phyloP scores from a whole-genome alignment of 2,113 vertebrate species.

The Nyctereutes procyonoides region DNA sequence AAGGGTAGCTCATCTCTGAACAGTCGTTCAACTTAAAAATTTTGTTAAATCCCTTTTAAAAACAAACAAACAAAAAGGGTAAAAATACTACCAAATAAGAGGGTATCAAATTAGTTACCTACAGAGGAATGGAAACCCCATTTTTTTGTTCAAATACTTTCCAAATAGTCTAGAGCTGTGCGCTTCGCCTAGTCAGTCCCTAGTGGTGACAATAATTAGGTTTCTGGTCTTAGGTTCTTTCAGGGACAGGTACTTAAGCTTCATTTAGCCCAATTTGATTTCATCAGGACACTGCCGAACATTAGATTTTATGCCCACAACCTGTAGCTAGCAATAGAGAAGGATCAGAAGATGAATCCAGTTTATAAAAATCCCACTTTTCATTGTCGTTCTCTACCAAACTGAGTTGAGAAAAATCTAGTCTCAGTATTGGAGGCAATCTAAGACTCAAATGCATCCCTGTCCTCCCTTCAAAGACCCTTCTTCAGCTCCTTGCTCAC shows the following conservation, averaged over 20 bases:
- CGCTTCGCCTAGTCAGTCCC: neutral
- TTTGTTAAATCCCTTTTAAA: neutral
- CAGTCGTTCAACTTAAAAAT: neutral
- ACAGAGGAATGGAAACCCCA: neutral
- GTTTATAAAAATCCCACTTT: conserved; percentile 8
- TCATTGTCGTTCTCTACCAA: conserved; percentile 51
- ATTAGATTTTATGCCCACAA: conserved; percentile 22
- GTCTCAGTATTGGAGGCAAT: neutral
- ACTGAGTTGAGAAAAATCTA: neutral
- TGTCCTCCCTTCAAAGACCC: neutral
- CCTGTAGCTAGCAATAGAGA: conserved; percentile 17
- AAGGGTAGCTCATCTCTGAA: neutral
- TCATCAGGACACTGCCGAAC: conserved; percentile 13
- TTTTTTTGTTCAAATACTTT: neutral
- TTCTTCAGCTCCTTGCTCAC: neutral
- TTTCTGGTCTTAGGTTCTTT: conserved; percentile 65
- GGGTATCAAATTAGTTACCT: neutral
- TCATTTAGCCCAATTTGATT: conserved; percentile 56
- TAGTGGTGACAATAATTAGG: conserved; percentile 47
- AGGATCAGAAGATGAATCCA: conserved; percentile 44
- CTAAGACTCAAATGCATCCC: neutral
- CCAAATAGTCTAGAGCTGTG: neutral
- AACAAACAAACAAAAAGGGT: neutral
- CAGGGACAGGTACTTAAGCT: neutral
- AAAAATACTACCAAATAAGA: conserved; percentile 28